Evolutionary conservation across 2,113 vertebrate genomes (phyloP), one percentile per base, ranked within the genome.

Genomic region (Meleagris gallopavo): DNA sequence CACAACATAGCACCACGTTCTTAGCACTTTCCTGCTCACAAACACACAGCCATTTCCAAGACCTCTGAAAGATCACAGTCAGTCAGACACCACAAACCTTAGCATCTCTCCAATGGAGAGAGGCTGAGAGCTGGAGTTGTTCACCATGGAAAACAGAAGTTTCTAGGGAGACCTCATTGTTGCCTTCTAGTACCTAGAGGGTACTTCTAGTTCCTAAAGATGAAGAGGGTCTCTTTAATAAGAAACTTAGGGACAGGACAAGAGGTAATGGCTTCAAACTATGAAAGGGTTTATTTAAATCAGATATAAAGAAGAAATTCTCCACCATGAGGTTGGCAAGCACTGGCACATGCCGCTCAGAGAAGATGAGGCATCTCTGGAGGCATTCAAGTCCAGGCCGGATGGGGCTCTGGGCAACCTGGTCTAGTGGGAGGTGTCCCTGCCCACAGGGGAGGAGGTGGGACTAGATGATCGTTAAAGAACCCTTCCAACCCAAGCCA

Each of bases 61-160:
- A 65, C 34, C 21, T 67, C 57, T 72, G 41, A 46, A 61, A 65
- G 30, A 30, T 89, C 66, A 84, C 54, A 16, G 19, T 52, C 54
- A 16, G 17, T 54, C 46, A 34, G 34, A 7, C 38, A 80, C 27
- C 54, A 83, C 0, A 0, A 87, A 66, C 29, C 11, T 66, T 55
- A 57, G 3, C 0, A 0, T 29, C 34, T 29, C 25, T 29, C 61
- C 5, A 7, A 40, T 18, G 11, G 29, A 12, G 36, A 40, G 25
- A 29, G 25, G 36, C 38, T 40, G 16, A 29, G 61, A 64, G 25
- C 10, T 40, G 25, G 61, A 7, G 36, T 8, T 62, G 24, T 29
- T 62, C 10, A 64, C 4, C 61, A 24, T 27, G 61, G 36, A 62
- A 38, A 27, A 40, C 24, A 62, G 15, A 17, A 40, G 22, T 6